Base-by-base conservation (phyloP, 1,140 invertebrate genomes). In the Tetragnatha versicolor region DNA sequence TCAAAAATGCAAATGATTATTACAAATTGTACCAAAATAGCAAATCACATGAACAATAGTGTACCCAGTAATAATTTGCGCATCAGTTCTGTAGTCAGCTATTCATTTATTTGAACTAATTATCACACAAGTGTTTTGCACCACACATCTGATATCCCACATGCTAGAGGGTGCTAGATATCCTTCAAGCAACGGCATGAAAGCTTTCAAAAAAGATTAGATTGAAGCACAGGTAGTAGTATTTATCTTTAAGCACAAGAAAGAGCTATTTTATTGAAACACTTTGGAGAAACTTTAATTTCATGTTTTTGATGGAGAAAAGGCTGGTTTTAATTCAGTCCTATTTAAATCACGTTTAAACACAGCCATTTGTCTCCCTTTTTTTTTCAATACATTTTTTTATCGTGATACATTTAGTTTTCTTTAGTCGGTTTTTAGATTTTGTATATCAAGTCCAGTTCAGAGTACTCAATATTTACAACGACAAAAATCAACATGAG, bases 11-110 rank as follows among this genome's bases (percentile, higher is more conserved):
- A 79, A 79, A 68, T 61, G 35, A 55, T 69, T 33, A 31, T 68
- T 79, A 79, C 37, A 79, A 79, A 79, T 69, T 31, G 76, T 79
- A 79, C 76, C 76, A 79, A 79, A 79, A 79, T 79, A 79, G 76
- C 76, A 79, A 79, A 79, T 79, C 63, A 79, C 76, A 77, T 47
- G 61, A 79, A 79, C 65, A 60, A 53, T 58, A 79, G 65, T 79
- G 25, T 66, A 53, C 75, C 33, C 45, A 66, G 35, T 69, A 69
- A 79, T 79, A 79, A 68, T 58, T 68, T 68, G 33, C 63, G 39
- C 69, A 35, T 22, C 63, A 47, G 65, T 68, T 55, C 47, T 49
- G 49, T 69, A 79, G 29, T 69, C 76, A 69, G 76, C 39, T 60
- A 51, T 42, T 53, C 29, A 29, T 39, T 37, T 22, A 79, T 69